Base-by-base conservation (phyloP, 2,113 vertebrate species). In the human region DNA sequence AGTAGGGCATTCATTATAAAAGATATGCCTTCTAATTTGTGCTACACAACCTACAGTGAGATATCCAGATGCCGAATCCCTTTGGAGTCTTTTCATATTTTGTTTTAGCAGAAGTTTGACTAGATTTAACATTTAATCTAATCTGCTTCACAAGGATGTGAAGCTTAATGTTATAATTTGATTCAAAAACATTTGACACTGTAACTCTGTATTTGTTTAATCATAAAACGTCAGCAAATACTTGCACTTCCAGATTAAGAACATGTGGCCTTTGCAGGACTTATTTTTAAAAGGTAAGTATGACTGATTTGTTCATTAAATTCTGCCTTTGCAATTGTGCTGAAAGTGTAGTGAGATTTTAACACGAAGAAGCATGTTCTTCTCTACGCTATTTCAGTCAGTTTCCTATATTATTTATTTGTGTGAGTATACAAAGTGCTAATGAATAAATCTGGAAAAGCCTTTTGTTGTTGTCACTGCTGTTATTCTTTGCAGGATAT, bases 371-470 rank as follows among this genome's bases (percentile, higher is more conserved):
- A 92, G 52, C 48, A 78, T 57, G 27, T 59, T 92, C 38, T 94
- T 90, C 45, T 85, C 12, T 76, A 9, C 38, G 27, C 22, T 35
- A 2, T 90, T 84, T 93, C 25, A 95, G 32, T 95, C n/a, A 38
- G 40, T 73, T 92, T 30, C 43, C 92, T 89, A 83, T 89, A 94
- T 94, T 93, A 94, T 76, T 91, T 90, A 91, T 84, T 96, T 97
- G 89, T 89, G 61, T 80, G 83, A 80, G 83, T 92, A 93, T 95
- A 89, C 84, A 89, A 97, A 81, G 50, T 94, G 9, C 73, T 96
- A 96, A 96, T 92, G 91, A 96, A 96, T 95, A 96, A 90, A 93
- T 78, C 23, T 57, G 68, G 85, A 91, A 97, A 88, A 25, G 68
- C 6, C 11, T 7, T 40, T 78, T 68, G 25, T 70, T 94, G 59